A percentile compares a stretch with the other conserved stretches of the same genome.
These are phyloP conservation scores for Rhadinocentrus ornatus DNA, from an alignment of 2,797 vertebrate genomes.

Conservation along the genomic window DNA sequence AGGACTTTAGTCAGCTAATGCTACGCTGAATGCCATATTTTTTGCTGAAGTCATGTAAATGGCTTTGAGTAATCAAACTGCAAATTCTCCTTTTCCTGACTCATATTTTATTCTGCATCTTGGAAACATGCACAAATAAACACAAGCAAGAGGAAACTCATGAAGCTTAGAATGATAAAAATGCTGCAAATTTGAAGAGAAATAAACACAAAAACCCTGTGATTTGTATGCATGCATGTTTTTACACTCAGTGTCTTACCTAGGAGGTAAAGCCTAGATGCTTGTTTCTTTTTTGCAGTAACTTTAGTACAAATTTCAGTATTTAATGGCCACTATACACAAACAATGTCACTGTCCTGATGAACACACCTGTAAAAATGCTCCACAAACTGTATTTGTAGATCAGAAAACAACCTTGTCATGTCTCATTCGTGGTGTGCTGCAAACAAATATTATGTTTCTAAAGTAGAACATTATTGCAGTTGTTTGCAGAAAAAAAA, in stretches of 20 bases:
- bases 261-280: neutral
- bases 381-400: slow-evolving; percentile 7
- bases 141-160: neutral
- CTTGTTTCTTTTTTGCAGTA: neutral
- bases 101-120: neutral
- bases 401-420: slow-evolving; percentile 28
- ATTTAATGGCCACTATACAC: slow-evolving; percentile 11
- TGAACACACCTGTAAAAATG: neutral
- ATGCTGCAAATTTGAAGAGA: neutral
- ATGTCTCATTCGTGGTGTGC: slow-evolving; percentile 24
- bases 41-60: neutral
- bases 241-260: neutral
- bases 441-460: slow-evolving; percentile 32
- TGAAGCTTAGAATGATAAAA: neutral
- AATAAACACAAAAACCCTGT: rapidly evolving
- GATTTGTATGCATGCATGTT: neutral
- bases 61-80: neutral
- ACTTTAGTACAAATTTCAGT: slow-evolving; percentile 6
- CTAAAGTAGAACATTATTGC: slow-evolving; percentile 65
- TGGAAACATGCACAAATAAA: neutral
- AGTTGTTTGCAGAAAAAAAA: slow-evolving; percentile 24
- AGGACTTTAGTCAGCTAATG: neutral
- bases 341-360: neutral
- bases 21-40: neutral
- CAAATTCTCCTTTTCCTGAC: neutral